Evolutionary conservation across 1,140 invertebrate genomes (phyloP), one percentile per base, ranked within the genome.

Genomic region (Danaus plexippus): DNA sequence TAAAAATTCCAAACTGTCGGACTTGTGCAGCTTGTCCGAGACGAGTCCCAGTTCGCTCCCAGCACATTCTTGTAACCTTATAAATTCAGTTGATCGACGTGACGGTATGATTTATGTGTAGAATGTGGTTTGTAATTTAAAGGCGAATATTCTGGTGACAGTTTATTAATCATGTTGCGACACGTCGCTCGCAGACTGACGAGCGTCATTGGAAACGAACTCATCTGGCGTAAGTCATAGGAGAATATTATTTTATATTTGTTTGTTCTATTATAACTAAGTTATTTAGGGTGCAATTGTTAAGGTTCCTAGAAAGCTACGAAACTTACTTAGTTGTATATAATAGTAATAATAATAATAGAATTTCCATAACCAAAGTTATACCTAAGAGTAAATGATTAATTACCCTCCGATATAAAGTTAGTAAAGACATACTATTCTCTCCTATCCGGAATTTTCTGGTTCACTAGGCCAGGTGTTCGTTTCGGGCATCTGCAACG

Each of bases 121-220:
- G 60, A 41, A 47, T 52, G 51, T 52, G 54, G 52, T 43, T 54
- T 49, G 61, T 60, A 57, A 59, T 63, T 63, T 63, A 59, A 45
- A 53, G 57, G 56, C 43, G 58, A 52, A 60, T 63, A 61, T 57
- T 55, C 47, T n/a, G 32, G 52, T 56, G 61, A 61, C 61, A 64
- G 61, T 55, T 47, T 66, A 69, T 69, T 66, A 69, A 66, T 66
- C 67, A 69, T 57, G 44, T 52, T 43, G 58, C 45, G 61, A 47
- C 54, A 53, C 47, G 66, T 65, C 61, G 41, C 50, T 47, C 44
- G 48, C 67, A 66, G 64, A 69, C 50, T 69, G 67, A 69, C 64
- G 49, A 51, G 59, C 56, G 54, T 66, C 61, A 66, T 59, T 59
- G 61, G 59, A 40, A 32, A 32, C 22, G 55, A 69, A 32, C 47